A percentile compares a stretch with the other conserved stretches of the same genome.
Evolutionary conservation across 1,140 invertebrate genomes (phyloP).

Genomic region (Aricia agestis): DNA sequence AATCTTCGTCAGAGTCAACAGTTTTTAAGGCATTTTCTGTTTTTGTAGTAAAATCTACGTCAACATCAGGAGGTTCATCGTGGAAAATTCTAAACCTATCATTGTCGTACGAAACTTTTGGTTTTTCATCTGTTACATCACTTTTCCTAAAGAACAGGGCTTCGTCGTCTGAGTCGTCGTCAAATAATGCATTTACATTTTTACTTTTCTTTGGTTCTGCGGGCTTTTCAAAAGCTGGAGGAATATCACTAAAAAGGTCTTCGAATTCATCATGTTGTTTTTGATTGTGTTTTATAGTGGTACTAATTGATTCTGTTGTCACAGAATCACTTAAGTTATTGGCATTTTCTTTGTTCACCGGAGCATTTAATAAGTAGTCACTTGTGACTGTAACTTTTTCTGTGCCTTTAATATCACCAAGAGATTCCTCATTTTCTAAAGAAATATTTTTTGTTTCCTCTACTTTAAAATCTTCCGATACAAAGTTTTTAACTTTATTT

Average conservation of each 20-base stretch:
- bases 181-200: slow-evolving; percentile 65
- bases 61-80: slow-evolving; percentile 63
- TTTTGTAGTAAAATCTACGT: slow-evolving; percentile 49
- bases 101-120: slow-evolving; percentile 33
- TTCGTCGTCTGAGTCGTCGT: slow-evolving; percentile 68
- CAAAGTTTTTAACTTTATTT: background rate
- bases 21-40: slow-evolving; percentile 18
- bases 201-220: slow-evolving; percentile 61
- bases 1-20: slow-evolving; percentile 15
- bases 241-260: slow-evolving; percentile 53
- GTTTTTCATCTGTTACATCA: slow-evolving; percentile 49
- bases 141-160: slow-evolving; percentile 60
- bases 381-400: background rate
- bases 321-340: background rate
- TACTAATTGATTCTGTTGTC: background rate
- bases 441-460: background rate
- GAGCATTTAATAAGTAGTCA: slow-evolving; percentile 6
- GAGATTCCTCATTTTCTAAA: background rate
- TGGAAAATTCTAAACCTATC: slow-evolving; percentile 57
- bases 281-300: slow-evolving; percentile 11
- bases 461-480: no score
- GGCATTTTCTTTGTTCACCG: background rate
- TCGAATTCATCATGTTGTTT: slow-evolving; percentile 17
- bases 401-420: background rate
- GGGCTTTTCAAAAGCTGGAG: slow-evolving; percentile 57